These are phyloP conservation scores for Lasaia peninsularis DNA, from an alignment of 1,140 invertebrate species.

Conservation along the genomic window DNA sequence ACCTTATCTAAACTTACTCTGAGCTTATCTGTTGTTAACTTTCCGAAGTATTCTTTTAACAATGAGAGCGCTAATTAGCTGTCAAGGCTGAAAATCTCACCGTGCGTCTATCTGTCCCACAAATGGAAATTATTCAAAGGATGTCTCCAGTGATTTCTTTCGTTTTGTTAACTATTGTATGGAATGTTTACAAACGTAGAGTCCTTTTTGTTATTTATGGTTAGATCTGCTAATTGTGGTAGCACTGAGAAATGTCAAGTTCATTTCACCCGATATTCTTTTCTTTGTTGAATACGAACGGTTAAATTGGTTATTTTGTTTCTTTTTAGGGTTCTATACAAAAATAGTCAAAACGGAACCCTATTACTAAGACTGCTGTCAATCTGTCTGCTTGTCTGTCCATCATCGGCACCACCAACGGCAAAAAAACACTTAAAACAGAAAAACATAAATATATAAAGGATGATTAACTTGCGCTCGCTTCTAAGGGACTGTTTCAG, in stretches of 20 bases:
- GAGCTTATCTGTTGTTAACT: slow-evolving; percentile 31
- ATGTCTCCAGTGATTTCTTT: slow-evolving; percentile 69
- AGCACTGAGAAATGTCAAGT: neutral
- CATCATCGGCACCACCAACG: too few species aligned
- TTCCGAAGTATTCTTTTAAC: slow-evolving; percentile 56
- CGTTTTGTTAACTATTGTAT: slow-evolving; percentile 42
- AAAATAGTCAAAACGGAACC: too few species aligned
- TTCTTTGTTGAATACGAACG: too few species aligned
- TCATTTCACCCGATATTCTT: neutral
- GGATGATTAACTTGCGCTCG: too few species aligned
- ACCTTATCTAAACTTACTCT: slow-evolving; percentile 39
- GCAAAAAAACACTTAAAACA: too few species aligned
- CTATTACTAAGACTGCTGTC: too few species aligned
- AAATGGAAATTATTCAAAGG: slow-evolving; percentile 72
- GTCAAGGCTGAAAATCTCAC: slow-evolving; percentile 59
- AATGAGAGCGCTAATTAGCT: slow-evolving; percentile 74
- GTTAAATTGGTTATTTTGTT: too few species aligned
- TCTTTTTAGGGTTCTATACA: too few species aligned
- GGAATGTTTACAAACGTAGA: slow-evolving; percentile 30
- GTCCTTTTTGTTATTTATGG: slow-evolving; percentile 33
- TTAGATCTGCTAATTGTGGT: slow-evolving; percentile 21
- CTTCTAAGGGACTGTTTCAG: too few species aligned
- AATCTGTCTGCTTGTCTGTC: too few species aligned
- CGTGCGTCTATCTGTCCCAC: slow-evolving; percentile 58
- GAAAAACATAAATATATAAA: too few species aligned